Percentiles rank a stretch among this genome's conserved stretches.
Evolutionary conservation across 1,140 invertebrate species (phyloP).

Genomic region (Zophobas atratus): DNA sequence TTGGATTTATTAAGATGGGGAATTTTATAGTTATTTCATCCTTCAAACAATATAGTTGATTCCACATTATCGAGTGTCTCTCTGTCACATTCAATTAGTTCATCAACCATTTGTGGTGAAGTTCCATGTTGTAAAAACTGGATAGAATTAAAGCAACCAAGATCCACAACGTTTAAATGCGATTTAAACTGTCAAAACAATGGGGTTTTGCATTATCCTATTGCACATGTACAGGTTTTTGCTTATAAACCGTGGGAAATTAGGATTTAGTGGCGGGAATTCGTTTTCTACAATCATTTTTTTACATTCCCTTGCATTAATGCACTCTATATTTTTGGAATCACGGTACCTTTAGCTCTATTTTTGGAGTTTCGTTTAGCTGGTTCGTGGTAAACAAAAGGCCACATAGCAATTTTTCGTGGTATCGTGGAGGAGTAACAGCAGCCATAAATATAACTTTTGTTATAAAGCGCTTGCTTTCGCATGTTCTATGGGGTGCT

Average conservation of each 20-base stretch:
- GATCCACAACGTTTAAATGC: no score
- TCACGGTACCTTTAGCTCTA: slow-evolving; percentile 12
- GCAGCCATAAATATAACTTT: slow-evolving; percentile 51
- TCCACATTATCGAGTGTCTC: no score
- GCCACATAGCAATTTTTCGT: slow-evolving; percentile 35
- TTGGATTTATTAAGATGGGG: no score
- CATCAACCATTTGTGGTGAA: no score
- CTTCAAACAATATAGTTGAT: no score
- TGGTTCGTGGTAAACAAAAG: slow-evolving; percentile 33
- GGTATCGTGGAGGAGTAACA: slow-evolving; percentile 4
- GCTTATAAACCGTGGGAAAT: slow-evolving; percentile 29
- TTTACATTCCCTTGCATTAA: slow-evolving; percentile 31
- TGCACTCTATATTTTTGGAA: slow-evolving; percentile 38
- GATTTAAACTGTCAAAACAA: slow-evolving; percentile 40
- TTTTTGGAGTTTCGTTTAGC: slow-evolving; percentile 34
- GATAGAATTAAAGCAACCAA: no score
- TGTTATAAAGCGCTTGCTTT: slow-evolving; percentile 46
- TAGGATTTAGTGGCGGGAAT: slow-evolving; percentile 43
- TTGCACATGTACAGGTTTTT: slow-evolving; percentile 29
- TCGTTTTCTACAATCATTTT: slow-evolving; percentile 48
- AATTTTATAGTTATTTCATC: no score
- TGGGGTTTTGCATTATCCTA: slow-evolving; percentile 46
- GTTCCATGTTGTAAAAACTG: no score
- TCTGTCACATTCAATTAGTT: no score
- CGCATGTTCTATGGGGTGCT: slow-evolving; percentile 31